Percentiles rank a stretch among this genome's conserved stretches.
These are phyloP conservation scores for Enteromius mattozi DNA, from an alignment of 2,797 vertebrate genomes.

Conservation along the genomic window DNA sequence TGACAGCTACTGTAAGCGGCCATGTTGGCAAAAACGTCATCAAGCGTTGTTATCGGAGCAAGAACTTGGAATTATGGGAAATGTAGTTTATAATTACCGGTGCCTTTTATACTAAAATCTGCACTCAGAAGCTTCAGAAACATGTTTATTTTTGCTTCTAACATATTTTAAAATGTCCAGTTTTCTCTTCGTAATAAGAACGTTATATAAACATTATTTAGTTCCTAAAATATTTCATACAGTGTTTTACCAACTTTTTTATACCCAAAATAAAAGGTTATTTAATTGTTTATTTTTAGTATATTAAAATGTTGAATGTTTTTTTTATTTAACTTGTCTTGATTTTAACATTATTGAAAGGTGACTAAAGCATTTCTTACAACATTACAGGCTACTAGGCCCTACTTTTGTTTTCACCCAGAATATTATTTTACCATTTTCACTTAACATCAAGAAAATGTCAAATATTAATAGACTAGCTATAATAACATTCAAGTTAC, in stretches of 20 bases:
- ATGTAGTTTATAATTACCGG: background rate
- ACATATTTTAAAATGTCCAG: background rate
- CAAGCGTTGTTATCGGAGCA: background rate
- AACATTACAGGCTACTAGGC: too few relatives aligned
- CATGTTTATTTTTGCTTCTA: background rate
- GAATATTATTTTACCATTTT: background rate
- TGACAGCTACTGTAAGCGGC: conserved; percentile 7
- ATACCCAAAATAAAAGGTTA: background rate
- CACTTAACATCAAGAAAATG: background rate
- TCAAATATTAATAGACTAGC: background rate
- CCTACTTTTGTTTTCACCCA: background rate
- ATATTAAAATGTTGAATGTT: too few relatives aligned
- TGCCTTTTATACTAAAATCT: too few relatives aligned
- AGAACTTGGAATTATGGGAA: conserved; percentile 6
- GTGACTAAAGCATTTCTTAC: too few relatives aligned
- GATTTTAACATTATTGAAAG: background rate
- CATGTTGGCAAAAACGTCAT: conserved; percentile 13
- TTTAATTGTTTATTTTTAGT: background rate
- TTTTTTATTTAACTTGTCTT: too few relatives aligned
- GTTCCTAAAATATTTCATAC: background rate
- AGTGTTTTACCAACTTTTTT: background rate
- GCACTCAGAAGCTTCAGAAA: background rate
- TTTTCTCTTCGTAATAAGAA: background rate
- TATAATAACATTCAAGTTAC: background rate
- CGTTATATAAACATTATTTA: background rate